phyloP scores from a whole-genome alignment of 2,113 vertebrate species.

The Tetrax tetrax region DNA sequence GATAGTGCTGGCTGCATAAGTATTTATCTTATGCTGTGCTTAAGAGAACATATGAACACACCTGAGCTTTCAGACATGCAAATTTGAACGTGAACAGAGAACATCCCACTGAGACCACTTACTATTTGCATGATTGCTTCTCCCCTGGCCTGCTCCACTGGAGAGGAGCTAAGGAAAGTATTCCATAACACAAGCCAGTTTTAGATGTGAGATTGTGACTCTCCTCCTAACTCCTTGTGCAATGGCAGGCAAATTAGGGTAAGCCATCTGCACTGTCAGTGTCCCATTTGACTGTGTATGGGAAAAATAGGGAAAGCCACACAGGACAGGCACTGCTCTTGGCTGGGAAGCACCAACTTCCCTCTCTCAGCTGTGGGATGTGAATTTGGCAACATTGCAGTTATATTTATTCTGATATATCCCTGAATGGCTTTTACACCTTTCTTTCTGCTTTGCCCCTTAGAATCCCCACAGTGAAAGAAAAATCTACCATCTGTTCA shows the following conservation, averaged over 20 bases:
- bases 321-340: rapidly evolving
- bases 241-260: not conserved
- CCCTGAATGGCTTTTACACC: not conserved
- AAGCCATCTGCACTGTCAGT: not conserved
- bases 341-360: not conserved
- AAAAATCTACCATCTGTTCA: not conserved
- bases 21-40: not conserved
- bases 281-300: not conserved
- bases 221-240: not conserved
- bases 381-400: not conserved
- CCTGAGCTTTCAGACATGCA: rapidly evolving
- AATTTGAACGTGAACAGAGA: not conserved
- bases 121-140: not conserved
- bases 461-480: not conserved
- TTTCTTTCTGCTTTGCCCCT: not conserved
- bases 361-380: not conserved
- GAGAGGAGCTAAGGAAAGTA: not conserved
- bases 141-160: not conserved
- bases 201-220: not conserved
- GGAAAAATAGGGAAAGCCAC: not conserved
- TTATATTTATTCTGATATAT: not conserved
- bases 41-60: not conserved
- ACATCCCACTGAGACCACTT: not conserved
- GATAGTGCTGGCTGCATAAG: not conserved
- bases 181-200: not conserved